These are phyloP conservation scores for Philotrypesis tridentata DNA, from an alignment of 1,140 invertebrate species.

Conservation along the genomic window DNA sequence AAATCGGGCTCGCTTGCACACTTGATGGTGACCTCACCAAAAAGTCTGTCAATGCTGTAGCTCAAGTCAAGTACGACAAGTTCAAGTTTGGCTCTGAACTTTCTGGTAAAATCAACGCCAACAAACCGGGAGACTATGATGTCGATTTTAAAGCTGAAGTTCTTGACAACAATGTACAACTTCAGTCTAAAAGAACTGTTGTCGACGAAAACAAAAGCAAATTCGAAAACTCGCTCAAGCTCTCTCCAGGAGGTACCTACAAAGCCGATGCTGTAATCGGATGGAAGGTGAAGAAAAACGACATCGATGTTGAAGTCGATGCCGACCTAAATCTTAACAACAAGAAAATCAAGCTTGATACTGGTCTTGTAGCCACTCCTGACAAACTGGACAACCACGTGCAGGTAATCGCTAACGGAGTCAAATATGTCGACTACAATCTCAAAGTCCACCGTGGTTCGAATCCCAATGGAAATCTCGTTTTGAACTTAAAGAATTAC, in stretches of 20 bases:
- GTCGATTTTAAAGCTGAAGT: slow-evolving; percentile 75
- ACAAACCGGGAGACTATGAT: slow-evolving; percentile 76
- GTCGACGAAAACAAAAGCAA: slow-evolving; percentile 76
- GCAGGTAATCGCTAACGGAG: slow-evolving; percentile 71
- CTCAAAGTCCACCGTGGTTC: slow-evolving; percentile 66
- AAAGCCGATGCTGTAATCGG: slow-evolving; percentile 76
- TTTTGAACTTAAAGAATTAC: slow-evolving; percentile 67
- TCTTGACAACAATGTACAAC: slow-evolving; percentile 76
- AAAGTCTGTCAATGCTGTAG: slow-evolving; percentile 73
- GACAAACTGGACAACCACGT: slow-evolving; percentile 74
- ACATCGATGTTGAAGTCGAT: slow-evolving; percentile 75
- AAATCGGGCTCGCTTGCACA: slow-evolving; percentile 70
- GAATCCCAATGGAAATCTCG: slow-evolving; percentile 64
- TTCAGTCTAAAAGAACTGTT: slow-evolving; percentile 75
- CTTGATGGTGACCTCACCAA: slow-evolving; percentile 73
- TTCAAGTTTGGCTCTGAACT: slow-evolving; percentile 76
- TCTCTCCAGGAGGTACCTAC: slow-evolving; percentile 79
- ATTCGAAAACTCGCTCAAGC: slow-evolving; percentile 75
- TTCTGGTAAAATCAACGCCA: slow-evolving; percentile 73
- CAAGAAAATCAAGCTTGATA: slow-evolving; percentile 76
- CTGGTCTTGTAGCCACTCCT: slow-evolving; percentile 71
- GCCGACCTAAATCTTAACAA: slow-evolving; percentile 71
- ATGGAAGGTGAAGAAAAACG: slow-evolving; percentile 73
- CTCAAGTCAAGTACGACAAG: slow-evolving; percentile 73
- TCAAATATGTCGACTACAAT: slow-evolving; percentile 74